These are phyloP conservation scores for Hemithea aestivaria DNA, from an alignment of 2,888 invertebrate genomes.

Conservation along the genomic window DNA sequence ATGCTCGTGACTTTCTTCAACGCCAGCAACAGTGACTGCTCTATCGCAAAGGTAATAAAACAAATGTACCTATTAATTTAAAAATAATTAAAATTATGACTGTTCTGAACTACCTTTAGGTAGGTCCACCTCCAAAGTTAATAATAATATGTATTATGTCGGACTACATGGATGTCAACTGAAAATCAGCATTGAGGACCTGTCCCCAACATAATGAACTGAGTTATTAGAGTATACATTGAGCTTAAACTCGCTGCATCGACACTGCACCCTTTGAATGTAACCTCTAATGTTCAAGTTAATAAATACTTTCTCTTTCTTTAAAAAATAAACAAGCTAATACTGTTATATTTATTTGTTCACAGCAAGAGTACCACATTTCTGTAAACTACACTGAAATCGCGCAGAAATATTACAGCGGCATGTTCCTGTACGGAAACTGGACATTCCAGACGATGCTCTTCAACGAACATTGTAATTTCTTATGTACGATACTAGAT, in stretches of 20 bases:
- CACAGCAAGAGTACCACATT: conserved; percentile 17
- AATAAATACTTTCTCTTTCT: no score
- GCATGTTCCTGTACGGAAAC: conserved; percentile 21
- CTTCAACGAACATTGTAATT: conserved; percentile 22
- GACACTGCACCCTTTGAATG: no score
- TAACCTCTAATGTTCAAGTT: no score
- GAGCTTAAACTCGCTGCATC: no score
- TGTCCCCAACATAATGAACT: no score
- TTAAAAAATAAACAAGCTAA: no score
- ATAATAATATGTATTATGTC: no score
- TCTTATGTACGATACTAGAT: conserved; percentile 5
- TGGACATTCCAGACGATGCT: conserved; percentile 19
- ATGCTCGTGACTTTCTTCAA: conserved; percentile 15
- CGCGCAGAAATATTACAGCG: conserved; percentile 17
- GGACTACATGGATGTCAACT: no score
- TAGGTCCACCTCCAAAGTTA: no score
- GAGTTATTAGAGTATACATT: no score
- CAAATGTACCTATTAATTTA: background rate
- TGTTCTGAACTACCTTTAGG: no score
- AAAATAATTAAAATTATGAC: background rate
- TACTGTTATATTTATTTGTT: conserved; percentile 6
- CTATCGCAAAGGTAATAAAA: conserved; percentile 7
- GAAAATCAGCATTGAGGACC: no score
- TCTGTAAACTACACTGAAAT: conserved; percentile 8
- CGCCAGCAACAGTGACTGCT: conserved; percentile 10